Evolutionary conservation across 2,113 vertebrate genomes (phyloP), one percentile per base, ranked within the genome.

Genomic region (Albula glossodonta): DNA sequence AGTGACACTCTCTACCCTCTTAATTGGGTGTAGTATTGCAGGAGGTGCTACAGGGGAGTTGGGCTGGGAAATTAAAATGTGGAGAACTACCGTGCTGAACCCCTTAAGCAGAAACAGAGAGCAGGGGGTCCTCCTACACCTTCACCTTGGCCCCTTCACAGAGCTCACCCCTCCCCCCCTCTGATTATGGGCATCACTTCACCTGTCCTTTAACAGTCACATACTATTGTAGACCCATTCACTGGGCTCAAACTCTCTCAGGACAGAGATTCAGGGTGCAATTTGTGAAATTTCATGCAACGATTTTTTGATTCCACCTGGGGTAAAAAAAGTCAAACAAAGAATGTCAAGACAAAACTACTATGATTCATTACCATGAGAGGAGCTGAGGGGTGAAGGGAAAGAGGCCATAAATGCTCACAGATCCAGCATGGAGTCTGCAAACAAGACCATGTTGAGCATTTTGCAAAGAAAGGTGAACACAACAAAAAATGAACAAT

Each of bases 151-250:
- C 17, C 53, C 50, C 17, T 15, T 77, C 66, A 19, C 41, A 60
- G 74, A 85, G 31, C 7, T 49, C 31, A 3, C 56, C 84, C 49
- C 31, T 1, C 31, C 31, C 49, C 53, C 56, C 19, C 78, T 51
- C 53, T 80, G 22, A 85, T 85, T 13, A 81, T 80, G 56, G 22
- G 56, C 78, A 81, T 51, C 78, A 51, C 48, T 15, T 48, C 25
- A 79, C 84, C 84, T 66, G 56, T 85, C 84, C 53, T 83, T 25
- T 83, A 60, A 48, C 53, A 48, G 81, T 63, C 53, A 63, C 4
- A 85, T 8, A 31, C 2, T 41, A 51, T 80, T 85, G 22, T 41
- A 52, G 31, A 80, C 60, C 77, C 74, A 19, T 57, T 41, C 70
- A 41, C 77, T 51, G 52, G 9, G 13, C 74, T 49, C 8, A 10